A percentile compares a stretch with the other conserved stretches of the same genome.
Evolutionary conservation across 2,113 vertebrate genomes (phyloP).

Genomic region (Setophaga kirtlandii): DNA sequence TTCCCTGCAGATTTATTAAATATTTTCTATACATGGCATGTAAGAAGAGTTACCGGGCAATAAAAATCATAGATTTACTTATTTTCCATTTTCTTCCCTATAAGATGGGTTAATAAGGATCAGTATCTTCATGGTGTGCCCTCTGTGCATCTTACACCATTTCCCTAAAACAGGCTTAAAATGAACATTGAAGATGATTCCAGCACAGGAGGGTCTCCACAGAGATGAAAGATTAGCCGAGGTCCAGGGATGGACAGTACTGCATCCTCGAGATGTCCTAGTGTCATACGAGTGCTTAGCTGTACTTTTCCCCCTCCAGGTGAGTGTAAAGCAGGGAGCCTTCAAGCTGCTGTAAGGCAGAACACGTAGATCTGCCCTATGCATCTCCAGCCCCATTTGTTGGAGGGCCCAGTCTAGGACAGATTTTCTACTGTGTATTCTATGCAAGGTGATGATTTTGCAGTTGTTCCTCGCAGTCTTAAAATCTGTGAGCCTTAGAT

Average conservation of each 20-base stretch:
- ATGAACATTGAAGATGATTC: background rate
- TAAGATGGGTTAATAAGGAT: background rate
- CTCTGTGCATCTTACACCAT: background rate
- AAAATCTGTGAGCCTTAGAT: background rate
- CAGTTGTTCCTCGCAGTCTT: background rate
- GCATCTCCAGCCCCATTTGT: background rate
- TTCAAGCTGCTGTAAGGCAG: background rate
- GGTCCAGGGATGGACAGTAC: background rate
- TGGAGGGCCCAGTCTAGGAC: background rate
- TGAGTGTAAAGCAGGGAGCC: background rate
- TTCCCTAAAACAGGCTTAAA: background rate
- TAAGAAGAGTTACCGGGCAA: background rate
- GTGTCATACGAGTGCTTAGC: background rate
- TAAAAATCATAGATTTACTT: background rate
- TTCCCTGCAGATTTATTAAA: background rate
- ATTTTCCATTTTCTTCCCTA: background rate
- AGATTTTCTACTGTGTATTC: background rate
- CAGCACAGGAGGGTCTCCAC: accelerated
- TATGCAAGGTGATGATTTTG: accelerated
- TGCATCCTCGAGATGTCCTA: background rate
- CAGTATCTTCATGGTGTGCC: background rate
- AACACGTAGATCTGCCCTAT: accelerated
- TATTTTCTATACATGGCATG: background rate
- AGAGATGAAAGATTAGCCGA: background rate
- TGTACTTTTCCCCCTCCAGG: background rate